Conservation (phyloP, 2,888 invertebrate species). For the Vanessa cardui region DNA sequence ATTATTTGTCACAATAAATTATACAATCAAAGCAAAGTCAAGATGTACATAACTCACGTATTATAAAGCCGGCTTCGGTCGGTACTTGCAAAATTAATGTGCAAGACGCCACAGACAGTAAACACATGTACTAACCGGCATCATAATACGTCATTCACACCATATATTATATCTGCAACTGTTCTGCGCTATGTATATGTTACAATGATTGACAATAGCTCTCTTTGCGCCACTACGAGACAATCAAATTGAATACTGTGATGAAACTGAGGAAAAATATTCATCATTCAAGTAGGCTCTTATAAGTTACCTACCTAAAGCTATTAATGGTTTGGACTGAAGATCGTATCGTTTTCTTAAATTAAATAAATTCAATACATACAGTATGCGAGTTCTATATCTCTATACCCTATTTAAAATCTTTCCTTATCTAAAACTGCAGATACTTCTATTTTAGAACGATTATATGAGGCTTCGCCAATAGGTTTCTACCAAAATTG, state of each 20-base stretch:
- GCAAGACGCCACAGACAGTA: conserved; percentile 5
- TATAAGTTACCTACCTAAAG: too few species aligned
- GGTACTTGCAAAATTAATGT: conserved; percentile 10
- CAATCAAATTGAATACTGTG: background rate
- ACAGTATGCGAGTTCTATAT: too few species aligned
- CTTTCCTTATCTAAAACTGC: too few species aligned
- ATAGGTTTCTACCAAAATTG: too few species aligned
- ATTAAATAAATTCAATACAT: too few species aligned
- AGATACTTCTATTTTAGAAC: too few species aligned
- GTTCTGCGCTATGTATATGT: background rate
- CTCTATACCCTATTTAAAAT: too few species aligned
- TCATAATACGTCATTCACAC: conserved; percentile 4
- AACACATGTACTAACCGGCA: conserved; percentile 7
- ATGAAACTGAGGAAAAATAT: too few species aligned
- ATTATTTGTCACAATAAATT: background rate
- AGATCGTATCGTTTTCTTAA: too few species aligned
- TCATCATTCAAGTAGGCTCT: too few species aligned
- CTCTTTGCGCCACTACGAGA: background rate
- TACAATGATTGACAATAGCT: background rate
- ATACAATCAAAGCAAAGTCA: background rate
- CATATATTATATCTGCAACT: background rate
- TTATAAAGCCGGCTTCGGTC: conserved; percentile 2
- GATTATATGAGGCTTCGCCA: too few species aligned
- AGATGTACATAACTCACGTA: background rate
- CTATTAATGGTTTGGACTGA: too few species aligned